Conservation (phyloP, 2,888 invertebrate genomes). For the Frankliniella intonsa region DNA sequence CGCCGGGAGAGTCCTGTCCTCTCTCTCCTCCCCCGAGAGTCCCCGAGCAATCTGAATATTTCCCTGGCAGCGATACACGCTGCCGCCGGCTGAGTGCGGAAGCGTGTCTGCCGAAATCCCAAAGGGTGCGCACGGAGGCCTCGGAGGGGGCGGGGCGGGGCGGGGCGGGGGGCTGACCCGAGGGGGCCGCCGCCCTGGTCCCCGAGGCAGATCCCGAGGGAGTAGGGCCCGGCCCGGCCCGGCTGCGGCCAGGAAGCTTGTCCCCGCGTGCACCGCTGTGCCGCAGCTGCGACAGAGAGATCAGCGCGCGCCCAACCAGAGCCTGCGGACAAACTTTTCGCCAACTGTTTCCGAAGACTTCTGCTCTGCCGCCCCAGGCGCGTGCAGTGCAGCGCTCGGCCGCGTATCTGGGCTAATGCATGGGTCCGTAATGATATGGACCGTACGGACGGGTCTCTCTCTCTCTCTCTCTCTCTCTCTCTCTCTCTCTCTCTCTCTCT, state of each 20-base stretch:
- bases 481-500: background rate
- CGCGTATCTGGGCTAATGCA: too few species aligned
- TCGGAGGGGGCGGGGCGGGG: background rate
- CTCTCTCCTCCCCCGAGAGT: too few species aligned
- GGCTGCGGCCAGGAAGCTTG: too few species aligned
- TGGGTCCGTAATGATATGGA: too few species aligned
- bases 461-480: too few species aligned
- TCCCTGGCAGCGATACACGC: background rate
- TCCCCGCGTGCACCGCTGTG: too few species aligned
- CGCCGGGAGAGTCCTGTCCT: too few species aligned
- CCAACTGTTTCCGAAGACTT: background rate
- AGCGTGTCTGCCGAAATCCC: conserved; percentile 14
- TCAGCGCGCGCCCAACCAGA: too few species aligned
- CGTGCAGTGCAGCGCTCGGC: too few species aligned
- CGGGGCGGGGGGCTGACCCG: background rate
- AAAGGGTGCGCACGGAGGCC: background rate
- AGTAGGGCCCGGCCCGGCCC: background rate
- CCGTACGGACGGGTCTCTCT: too few species aligned
- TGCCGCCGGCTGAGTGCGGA: background rate
- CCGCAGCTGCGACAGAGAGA: background rate
- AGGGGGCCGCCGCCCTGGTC: background rate
- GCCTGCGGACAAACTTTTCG: background rate
- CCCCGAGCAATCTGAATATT: too few species aligned
- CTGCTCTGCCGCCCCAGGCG: too few species aligned
- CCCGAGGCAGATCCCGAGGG: background rate